These are phyloP conservation scores for Podarcis lilfordi DNA, from an alignment of 2,797 vertebrate species.

Conservation along the genomic window DNA sequence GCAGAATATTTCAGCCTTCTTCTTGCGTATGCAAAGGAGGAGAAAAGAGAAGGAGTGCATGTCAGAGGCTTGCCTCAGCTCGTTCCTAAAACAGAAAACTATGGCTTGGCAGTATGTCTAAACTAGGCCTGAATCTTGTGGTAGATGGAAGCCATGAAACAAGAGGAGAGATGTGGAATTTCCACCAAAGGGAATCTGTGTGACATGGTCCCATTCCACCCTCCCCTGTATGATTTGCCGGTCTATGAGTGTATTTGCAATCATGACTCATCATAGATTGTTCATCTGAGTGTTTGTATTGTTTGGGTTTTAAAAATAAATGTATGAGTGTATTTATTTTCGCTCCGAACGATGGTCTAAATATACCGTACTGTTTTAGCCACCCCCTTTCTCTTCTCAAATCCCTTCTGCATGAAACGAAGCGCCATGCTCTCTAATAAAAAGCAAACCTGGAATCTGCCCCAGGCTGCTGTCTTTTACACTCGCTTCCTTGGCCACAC, in stretches of 20 bases:
- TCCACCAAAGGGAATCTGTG: not conserved
- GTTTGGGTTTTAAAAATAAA: not conserved
- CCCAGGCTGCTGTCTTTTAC: not conserved
- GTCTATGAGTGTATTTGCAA: not conserved
- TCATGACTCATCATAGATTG: not conserved
- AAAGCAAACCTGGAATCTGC: not conserved
- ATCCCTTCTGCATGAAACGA: not conserved
- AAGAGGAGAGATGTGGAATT: too few relatives aligned
- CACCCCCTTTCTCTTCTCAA: not conserved
- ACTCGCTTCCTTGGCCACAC: not conserved
- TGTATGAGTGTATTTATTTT: not conserved
- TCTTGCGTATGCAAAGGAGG: too few relatives aligned
- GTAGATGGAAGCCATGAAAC: not conserved
- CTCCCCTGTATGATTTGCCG: not conserved
- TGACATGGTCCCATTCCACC: not conserved
- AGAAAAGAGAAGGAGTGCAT: not conserved
- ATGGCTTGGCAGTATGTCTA: not conserved
- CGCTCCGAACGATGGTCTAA: not conserved
- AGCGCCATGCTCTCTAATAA: not conserved
- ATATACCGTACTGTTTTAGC: not conserved
- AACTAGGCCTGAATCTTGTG: not conserved
- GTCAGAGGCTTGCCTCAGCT: not conserved
- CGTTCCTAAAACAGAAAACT: not conserved
- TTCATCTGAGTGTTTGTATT: not conserved
- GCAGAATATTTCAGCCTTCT: not conserved